phyloP scores from a whole-genome alignment of 2,113 vertebrate genomes.

The Ageneiosus marmoratus region DNA sequence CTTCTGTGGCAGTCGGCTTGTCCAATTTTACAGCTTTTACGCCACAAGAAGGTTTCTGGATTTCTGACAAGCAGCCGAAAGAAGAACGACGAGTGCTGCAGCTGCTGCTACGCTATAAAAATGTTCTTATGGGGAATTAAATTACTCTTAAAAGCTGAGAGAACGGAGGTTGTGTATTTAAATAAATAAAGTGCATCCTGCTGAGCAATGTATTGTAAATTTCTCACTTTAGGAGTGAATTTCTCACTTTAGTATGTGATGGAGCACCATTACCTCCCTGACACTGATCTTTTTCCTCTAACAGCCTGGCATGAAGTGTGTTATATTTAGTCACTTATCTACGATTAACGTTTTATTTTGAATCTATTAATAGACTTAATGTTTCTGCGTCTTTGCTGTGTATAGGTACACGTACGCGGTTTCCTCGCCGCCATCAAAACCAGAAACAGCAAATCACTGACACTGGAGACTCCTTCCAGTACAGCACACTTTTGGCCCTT shows the following conservation, averaged over 20 bases:
- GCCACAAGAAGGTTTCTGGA: neutral
- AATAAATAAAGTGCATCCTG: neutral
- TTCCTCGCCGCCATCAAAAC: neutral
- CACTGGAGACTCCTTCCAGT: neutral
- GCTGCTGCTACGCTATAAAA: conserved; percentile 4
- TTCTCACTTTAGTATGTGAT: neutral
- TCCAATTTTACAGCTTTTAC: neutral
- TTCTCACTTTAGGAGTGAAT: neutral
- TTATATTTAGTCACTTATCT: neutral
- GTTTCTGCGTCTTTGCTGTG: too few species aligned
- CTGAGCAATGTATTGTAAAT: neutral
- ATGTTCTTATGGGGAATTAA: neutral
- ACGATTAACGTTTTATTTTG: too few species aligned
- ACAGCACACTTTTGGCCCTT: neutral
- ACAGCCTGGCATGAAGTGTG: neutral
- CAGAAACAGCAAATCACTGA: neutral
- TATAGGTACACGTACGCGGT: too few species aligned
- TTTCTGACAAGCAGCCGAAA: neutral
- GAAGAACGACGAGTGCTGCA: neutral
- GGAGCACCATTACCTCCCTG: too few species aligned
- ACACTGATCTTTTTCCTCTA: neutral
- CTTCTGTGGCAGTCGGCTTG: neutral
- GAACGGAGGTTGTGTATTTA: neutral
- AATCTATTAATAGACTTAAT: too few species aligned
- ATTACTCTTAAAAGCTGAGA: neutral